Evolutionary conservation across 92 coral and sea anemone genomes (phyloP).

Genomic region (Isaurus tuberculatus): DNA sequence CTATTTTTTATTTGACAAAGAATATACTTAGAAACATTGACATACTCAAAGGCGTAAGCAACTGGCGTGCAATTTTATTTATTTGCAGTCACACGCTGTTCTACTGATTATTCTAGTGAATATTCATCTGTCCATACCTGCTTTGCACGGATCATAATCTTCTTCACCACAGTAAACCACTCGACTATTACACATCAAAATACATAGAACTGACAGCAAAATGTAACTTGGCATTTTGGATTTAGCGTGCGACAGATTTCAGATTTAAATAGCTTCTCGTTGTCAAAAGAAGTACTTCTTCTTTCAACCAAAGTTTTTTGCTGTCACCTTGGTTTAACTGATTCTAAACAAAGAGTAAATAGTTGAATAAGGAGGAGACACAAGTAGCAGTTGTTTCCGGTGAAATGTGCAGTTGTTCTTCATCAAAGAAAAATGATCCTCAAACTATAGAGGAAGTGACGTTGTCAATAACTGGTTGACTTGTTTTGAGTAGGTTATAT

Average conservation of each 20-base stretch:
- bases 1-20: too few relatives aligned
- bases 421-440: background rate
- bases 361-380: background rate
- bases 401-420: background rate
- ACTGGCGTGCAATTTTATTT: background rate
- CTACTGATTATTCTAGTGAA: background rate
- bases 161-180: constrained; percentile 64
- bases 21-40: too few relatives aligned
- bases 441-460: constrained; percentile 8
- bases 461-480: background rate
- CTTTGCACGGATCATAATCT: constrained; percentile 98
- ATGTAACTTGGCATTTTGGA: background rate
- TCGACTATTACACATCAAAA: constrained; percentile 4
- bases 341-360: background rate
- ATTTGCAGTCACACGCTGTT: background rate
- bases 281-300: background rate
- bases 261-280: background rate
- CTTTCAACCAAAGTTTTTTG: background rate
- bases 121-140: constrained; percentile 68
- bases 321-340: background rate
- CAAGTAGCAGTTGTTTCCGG: constrained; percentile 30
- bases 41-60: background rate
- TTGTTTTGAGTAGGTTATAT: too few relatives aligned
- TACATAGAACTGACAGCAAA: constrained; percentile 21
- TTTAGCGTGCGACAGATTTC: background rate